Conservation (phyloP, 2,888 invertebrate genomes). For the Drosophila percnosoma region DNA sequence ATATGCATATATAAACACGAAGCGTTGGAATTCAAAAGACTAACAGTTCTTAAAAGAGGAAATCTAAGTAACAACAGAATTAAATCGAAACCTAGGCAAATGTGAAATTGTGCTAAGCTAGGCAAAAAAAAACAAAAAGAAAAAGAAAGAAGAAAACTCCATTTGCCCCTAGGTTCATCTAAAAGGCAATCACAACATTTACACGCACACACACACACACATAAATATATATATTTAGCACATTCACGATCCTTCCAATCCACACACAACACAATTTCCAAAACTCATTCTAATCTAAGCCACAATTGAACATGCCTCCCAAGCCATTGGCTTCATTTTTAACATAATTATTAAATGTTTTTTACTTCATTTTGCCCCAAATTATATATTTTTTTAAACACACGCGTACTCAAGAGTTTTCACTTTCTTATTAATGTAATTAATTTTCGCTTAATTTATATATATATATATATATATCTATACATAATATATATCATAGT, state of each 20-base stretch:
- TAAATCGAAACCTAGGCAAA: slow-evolving; percentile 5
- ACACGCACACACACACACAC: not conserved
- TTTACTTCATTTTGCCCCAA: slow-evolving; percentile 11
- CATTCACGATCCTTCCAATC: slow-evolving; percentile 56
- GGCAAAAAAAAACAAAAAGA: not conserved
- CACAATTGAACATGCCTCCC: slow-evolving; percentile 53
- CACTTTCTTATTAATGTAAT: slow-evolving; percentile 53
- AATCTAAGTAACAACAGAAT: slow-evolving; percentile 16
- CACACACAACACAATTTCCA: slow-evolving; percentile 23
- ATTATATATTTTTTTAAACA: not conserved
- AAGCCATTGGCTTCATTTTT: slow-evolving; percentile 63
- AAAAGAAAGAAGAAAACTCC: not conserved
- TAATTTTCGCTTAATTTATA: slow-evolving; percentile 66
- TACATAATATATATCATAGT: slow-evolving; percentile 47
- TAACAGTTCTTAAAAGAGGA: slow-evolving; percentile 72
- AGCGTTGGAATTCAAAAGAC: slow-evolving; percentile 77
- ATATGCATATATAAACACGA: slow-evolving; percentile 45
- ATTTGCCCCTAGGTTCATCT: not conserved
- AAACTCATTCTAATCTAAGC: slow-evolving; percentile 41
- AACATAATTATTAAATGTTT: slow-evolving; percentile 18
- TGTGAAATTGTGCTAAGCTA: not conserved
- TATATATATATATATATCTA: slow-evolving; percentile 8
- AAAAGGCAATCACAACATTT: slow-evolving; percentile 31
- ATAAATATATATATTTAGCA: slow-evolving; percentile 9
- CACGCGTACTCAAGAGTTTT: slow-evolving; percentile 15